These are phyloP conservation scores for Xiphydria camelus DNA, from an alignment of 2,888 invertebrate species.

Conservation along the genomic window DNA sequence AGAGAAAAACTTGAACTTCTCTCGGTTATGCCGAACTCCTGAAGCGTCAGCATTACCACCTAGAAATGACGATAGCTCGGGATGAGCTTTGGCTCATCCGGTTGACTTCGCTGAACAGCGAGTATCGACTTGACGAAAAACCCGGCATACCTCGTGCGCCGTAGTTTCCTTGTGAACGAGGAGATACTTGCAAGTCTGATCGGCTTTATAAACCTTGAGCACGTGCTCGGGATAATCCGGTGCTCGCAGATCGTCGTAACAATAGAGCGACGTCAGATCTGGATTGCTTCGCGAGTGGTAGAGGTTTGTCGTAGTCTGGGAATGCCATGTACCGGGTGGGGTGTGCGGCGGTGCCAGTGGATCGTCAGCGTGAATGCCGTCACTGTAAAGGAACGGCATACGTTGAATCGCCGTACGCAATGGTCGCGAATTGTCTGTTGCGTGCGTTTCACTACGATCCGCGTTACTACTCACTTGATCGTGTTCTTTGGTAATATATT, in stretches of 20 bases:
- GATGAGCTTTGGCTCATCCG: too few relatives aligned
- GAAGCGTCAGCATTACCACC: constrained; percentile 95
- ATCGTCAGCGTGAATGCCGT: constrained; percentile 70
- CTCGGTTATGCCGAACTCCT: constrained; percentile 94
- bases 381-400: too few relatives aligned
- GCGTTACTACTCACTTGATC: constrained; percentile 60
- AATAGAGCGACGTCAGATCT: constrained; percentile 75
- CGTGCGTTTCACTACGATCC: neutral
- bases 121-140: too few relatives aligned
- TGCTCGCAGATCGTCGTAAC: constrained; percentile 79
- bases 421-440: too few relatives aligned
- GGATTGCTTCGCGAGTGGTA: constrained; percentile 90
- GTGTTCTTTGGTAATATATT: constrained; percentile 86
- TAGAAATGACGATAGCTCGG: too few relatives aligned
- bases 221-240: constrained; percentile 95
- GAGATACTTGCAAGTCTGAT: constrained; percentile 97
- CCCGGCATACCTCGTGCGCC: constrained; percentile 70
- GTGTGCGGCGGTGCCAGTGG: constrained; percentile 60
- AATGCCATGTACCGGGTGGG: constrained; percentile 53
- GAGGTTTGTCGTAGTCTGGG: constrained; percentile 66
- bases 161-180: constrained; percentile 93
- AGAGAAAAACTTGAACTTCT: constrained; percentile 92
- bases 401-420: too few relatives aligned
- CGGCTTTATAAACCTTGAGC: constrained; percentile 91
- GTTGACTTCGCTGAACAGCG: too few relatives aligned